These are phyloP conservation scores for Nothura maculosa DNA, from an alignment of 2,797 vertebrate species.

Conservation along the genomic window DNA sequence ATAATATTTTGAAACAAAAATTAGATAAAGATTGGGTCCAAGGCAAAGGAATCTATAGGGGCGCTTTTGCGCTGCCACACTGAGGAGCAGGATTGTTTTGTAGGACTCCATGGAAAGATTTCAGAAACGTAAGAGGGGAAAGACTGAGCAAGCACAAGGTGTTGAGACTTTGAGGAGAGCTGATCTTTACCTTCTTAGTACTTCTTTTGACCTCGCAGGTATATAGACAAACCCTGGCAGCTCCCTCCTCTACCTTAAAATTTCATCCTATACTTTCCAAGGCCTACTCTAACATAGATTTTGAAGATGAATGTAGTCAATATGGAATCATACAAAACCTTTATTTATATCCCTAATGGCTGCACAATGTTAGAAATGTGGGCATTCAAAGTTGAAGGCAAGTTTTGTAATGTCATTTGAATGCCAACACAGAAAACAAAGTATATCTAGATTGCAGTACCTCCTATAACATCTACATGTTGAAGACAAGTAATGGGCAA, in stretches of 20 bases:
- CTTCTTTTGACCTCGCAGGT: neutral
- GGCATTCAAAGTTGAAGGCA: neutral
- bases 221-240: neutral
- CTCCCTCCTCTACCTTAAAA: neutral
- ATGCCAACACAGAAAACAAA: neutral
- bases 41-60: neutral
- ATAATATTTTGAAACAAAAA: neutral
- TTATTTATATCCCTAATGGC: rapidly evolving
- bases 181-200: neutral
- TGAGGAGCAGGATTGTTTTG: neutral
- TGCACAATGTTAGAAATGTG: neutral
- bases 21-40: too few relatives aligned
- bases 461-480: rapidly evolving
- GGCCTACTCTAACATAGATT: neutral
- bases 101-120: neutral
- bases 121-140: neutral
- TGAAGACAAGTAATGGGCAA: neutral
- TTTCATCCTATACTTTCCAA: neutral
- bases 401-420: neutral
- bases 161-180: neutral
- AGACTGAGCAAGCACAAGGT: neutral
- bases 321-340: neutral
- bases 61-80: neutral
- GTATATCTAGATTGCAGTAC: neutral
- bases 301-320: neutral